phyloP scores from a whole-genome alignment of 2,113 vertebrate species.

The Apaloderma vittatum region DNA sequence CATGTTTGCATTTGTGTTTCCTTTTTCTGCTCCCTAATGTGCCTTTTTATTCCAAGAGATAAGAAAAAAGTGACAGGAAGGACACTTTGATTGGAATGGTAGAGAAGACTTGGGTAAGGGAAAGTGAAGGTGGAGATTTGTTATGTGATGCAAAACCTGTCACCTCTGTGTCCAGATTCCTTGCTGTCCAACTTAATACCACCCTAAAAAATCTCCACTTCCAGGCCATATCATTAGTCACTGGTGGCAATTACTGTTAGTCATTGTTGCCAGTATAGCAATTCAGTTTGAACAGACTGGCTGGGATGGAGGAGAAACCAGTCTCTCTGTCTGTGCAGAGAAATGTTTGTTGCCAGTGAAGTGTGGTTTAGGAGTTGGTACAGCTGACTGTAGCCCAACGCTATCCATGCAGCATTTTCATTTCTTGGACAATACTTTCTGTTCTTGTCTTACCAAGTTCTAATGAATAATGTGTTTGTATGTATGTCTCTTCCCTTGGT shows the following conservation, averaged over 20 bases:
- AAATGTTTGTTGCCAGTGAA: not conserved
- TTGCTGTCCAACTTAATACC: not conserved
- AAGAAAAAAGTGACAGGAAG: not conserved
- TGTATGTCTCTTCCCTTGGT: not conserved
- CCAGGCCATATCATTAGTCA: not conserved
- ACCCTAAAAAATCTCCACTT: not conserved
- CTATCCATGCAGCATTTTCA: not conserved
- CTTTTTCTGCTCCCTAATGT: not conserved
- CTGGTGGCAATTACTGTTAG: not conserved
- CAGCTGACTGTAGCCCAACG: accelerated
- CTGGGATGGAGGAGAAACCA: not conserved
- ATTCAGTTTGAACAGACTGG: not conserved
- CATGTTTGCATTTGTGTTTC: not conserved
- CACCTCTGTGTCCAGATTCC: not conserved
- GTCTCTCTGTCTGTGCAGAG: not conserved
- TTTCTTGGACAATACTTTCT: not conserved
- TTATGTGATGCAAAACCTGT: not conserved
- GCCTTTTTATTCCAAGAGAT: not conserved
- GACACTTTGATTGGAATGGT: not conserved
- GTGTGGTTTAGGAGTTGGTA: not conserved
- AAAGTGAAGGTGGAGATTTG: not conserved
- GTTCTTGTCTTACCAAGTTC: not conserved
- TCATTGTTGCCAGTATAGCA: not conserved
- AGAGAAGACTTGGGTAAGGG: not conserved
- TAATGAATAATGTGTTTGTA: not conserved